phyloP scores from a whole-genome alignment of 1,140 invertebrate species.

The Ericerus pela region DNA sequence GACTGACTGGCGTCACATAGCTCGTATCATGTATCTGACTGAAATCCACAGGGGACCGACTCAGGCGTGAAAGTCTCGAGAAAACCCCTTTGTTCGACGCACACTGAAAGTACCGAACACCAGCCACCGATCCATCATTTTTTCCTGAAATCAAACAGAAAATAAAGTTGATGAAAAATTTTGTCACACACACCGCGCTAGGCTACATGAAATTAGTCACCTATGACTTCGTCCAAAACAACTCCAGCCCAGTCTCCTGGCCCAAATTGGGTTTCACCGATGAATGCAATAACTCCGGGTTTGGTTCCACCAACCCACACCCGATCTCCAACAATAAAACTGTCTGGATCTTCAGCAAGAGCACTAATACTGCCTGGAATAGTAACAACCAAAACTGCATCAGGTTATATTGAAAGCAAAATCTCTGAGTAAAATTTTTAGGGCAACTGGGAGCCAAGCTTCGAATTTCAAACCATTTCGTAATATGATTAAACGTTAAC shows the following conservation, averaged over 20 bases:
- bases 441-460: no score
- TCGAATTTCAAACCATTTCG: no score
- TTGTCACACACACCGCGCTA: background rate
- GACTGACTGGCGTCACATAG: background rate
- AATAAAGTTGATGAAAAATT: background rate
- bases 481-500: no score
- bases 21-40: background rate
- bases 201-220: slow-evolving; percentile 34
- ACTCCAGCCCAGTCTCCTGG: slow-evolving; percentile 94
- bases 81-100: slow-evolving; percentile 86
- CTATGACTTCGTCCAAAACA: slow-evolving; percentile 82
- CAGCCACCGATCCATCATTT: slow-evolving; percentile 91
- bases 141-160: slow-evolving; percentile 47
- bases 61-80: slow-evolving; percentile 75
- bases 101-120: slow-evolving; percentile 84
- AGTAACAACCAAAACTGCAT: no score
- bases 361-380: slow-evolving; percentile 65
- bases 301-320: slow-evolving; percentile 94
- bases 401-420: no score
- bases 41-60: slow-evolving; percentile 1
- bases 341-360: slow-evolving; percentile 78
- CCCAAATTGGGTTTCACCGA: slow-evolving; percentile 94
- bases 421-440: no score
- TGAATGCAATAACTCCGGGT: slow-evolving; percentile 85
- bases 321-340: slow-evolving; percentile 87